Evolutionary conservation across 2,113 vertebrate genomes (phyloP).

Genomic region (Gymnogyps californianus): DNA sequence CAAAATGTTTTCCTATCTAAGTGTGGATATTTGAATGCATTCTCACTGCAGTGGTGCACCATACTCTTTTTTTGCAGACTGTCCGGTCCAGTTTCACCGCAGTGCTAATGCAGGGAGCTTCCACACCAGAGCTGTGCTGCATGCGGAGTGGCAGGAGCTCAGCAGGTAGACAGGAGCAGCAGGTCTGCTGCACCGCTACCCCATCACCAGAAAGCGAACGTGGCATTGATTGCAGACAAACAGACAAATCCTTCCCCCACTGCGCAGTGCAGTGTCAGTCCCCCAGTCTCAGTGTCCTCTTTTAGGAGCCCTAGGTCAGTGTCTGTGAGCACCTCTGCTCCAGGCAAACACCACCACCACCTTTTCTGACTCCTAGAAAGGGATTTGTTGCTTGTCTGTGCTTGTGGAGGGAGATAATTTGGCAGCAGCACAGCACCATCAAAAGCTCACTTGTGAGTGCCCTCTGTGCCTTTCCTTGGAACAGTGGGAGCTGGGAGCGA

Average conservation of each 20-base stretch:
- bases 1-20: neutral
- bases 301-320: neutral
- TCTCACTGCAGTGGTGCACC: neutral
- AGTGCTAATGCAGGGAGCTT: neutral
- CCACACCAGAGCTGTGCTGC: neutral
- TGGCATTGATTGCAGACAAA: neutral
- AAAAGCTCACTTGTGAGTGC: neutral
- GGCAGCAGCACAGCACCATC: neutral
- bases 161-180: neutral
- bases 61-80: neutral
- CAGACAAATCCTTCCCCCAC: neutral
- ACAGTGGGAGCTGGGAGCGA: neutral
- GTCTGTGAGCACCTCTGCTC: neutral
- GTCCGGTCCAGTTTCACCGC: neutral
- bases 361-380: neutral
- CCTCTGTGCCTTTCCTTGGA: neutral
- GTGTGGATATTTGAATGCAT: neutral
- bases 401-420: neutral
- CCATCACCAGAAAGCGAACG: fast-evolving
- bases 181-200: neutral
- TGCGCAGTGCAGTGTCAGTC: fast-evolving
- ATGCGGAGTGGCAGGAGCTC: neutral
- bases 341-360: neutral
- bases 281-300: neutral
- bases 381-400: neutral